These are phyloP conservation scores for Macrostomum lignano DNA, from an alignment of 1,140 invertebrate species.

Conservation along the genomic window DNA sequence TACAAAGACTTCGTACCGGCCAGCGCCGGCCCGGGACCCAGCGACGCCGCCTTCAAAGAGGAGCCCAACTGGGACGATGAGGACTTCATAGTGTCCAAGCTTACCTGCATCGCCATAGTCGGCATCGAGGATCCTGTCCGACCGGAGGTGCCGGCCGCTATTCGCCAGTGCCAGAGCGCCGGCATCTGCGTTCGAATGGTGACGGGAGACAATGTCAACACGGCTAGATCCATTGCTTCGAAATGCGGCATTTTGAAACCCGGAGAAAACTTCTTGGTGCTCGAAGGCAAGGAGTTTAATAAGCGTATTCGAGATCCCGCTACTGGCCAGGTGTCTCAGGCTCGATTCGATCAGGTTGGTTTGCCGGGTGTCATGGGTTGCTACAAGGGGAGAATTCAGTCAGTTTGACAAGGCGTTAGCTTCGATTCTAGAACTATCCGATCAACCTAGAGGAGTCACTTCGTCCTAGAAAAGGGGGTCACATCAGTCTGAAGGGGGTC, in stretches of 20 bases:
- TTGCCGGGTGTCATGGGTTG: no score
- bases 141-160: slow-evolving; percentile 79
- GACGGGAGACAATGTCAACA: slow-evolving; percentile 95
- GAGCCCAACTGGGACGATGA: slow-evolving; percentile 97
- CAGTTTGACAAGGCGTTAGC: no score
- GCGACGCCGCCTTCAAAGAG: slow-evolving; percentile 27
- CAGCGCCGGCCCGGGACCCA: no score
- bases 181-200: slow-evolving; percentile 99
- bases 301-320: slow-evolving; percentile 49
- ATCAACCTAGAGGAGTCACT: no score
- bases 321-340: slow-evolving; percentile 35
- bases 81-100: slow-evolving; percentile 49
- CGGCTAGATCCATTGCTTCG: slow-evolving; percentile 74
- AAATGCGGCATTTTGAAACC: slow-evolving; percentile 87
- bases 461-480: no score
- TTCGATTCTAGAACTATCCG: no score
- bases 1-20: slow-evolving; percentile 24
- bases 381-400: no score
- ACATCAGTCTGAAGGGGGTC: no score
- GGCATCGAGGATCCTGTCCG: slow-evolving; percentile 96
- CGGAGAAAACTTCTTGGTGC: slow-evolving; percentile 68
- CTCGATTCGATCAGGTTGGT: slow-evolving; percentile 77
- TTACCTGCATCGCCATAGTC: slow-evolving; percentile 78
- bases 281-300: slow-evolving; percentile 96
- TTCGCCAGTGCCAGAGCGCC: slow-evolving; percentile 69